A percentile compares a stretch with the other conserved stretches of the same genome.
Conservation (phyloP, 2,113 vertebrate genomes). For the Plectropomus leopardus region DNA sequence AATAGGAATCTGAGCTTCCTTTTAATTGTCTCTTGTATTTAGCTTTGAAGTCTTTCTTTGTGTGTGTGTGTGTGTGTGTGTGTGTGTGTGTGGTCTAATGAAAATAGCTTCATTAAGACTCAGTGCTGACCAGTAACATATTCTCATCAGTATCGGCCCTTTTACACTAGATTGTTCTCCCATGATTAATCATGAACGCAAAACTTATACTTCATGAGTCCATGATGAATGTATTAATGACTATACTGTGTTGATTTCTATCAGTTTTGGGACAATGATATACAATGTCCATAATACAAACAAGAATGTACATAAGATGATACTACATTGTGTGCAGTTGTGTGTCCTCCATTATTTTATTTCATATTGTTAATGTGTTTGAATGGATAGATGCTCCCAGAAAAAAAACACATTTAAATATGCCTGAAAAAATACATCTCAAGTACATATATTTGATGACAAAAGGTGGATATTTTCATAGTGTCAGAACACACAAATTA, state of each 20-base stretch:
- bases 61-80: slow-evolving; percentile 15
- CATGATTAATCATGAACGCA: not conserved
- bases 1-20: slow-evolving; percentile 68
- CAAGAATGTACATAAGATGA: not conserved
- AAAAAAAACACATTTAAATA: not conserved
- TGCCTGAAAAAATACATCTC: not conserved
- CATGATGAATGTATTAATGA: not conserved
- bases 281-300: not conserved
- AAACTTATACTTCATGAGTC: not conserved
- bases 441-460: not conserved
- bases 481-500: not conserved
- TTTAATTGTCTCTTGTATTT: slow-evolving; percentile 62
- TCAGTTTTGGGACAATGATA: not conserved
- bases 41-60: not conserved
- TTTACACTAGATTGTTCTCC: not conserved
- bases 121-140: slow-evolving; percentile 28
- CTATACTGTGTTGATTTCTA: not conserved
- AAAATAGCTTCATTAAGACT: slow-evolving; percentile 40
- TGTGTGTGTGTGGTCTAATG: slow-evolving; percentile 3
- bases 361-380: not conserved
- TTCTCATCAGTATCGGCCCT: not conserved
- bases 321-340: not conserved
- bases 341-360: not conserved
- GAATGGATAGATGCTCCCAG: not conserved
- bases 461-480: not conserved